These are phyloP conservation scores for Calliphora vicina DNA, from an alignment of 1,140 invertebrate species.

Conservation along the genomic window DNA sequence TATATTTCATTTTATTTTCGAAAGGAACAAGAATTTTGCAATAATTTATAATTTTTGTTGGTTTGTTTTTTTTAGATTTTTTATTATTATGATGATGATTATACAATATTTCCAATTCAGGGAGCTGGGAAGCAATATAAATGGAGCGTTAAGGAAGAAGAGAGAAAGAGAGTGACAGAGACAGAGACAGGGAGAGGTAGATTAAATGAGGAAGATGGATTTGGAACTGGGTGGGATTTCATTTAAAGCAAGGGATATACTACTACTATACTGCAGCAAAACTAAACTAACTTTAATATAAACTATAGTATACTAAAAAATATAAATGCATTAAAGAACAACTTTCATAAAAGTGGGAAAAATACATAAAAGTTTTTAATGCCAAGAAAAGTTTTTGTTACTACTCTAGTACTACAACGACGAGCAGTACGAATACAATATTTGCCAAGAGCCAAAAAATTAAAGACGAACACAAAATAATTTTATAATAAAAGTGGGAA, in stretches of 20 bases:
- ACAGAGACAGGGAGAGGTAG: no score
- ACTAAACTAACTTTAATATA: no score
- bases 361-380: constrained; percentile 5
- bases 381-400: background rate
- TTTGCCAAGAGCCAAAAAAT: constrained; percentile 3
- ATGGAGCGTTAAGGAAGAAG: no score
- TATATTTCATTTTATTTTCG: background rate
- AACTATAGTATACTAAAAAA: background rate
- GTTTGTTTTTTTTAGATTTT: background rate
- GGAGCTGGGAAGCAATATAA: background rate
- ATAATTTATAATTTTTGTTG: background rate
- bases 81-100: background rate
- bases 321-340: background rate
- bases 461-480: background rate
- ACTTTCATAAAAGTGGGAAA: constrained; percentile 7
- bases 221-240: background rate
- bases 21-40: background rate
- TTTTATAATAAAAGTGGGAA: background rate
- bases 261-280: no score
- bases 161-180: no score
- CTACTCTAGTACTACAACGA: background rate
- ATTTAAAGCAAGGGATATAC: background rate
- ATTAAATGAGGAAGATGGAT: background rate
- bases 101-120: background rate
- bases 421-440: background rate